These are phyloP conservation scores for Aphrophora alni DNA, from an alignment of 2,888 invertebrate species.

Conservation along the genomic window DNA sequence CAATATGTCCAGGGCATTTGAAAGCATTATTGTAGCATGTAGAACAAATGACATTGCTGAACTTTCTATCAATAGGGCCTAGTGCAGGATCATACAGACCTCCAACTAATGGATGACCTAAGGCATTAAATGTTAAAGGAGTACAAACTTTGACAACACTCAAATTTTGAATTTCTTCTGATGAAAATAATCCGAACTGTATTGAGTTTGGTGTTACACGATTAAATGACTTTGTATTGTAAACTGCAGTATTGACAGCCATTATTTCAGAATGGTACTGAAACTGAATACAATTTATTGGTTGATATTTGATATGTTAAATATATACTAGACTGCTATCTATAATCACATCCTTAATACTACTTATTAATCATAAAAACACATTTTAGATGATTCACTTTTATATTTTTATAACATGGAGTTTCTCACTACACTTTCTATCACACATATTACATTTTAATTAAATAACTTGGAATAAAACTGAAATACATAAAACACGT, in stretches of 20 bases:
- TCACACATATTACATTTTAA: too few species aligned
- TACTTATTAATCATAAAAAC: too few species aligned
- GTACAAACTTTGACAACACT: slow-evolving; percentile 84
- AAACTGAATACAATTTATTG: too few species aligned
- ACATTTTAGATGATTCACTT: too few species aligned
- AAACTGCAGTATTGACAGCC: neutral
- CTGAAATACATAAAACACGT: too few species aligned
- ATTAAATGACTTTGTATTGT: neutral
- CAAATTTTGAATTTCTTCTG: slow-evolving; percentile 77
- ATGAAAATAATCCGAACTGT: slow-evolving; percentile 74
- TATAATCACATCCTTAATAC: too few species aligned
- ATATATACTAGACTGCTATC: too few species aligned
- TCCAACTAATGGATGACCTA: slow-evolving; percentile 81
- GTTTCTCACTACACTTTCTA: too few species aligned
- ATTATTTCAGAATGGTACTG: too few species aligned
- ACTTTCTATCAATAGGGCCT: slow-evolving; percentile 70
- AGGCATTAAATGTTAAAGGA: slow-evolving; percentile 76
- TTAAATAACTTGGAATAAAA: too few species aligned
- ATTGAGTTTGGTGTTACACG: slow-evolving; percentile 54
- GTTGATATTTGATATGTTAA: too few species aligned
- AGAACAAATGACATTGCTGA: slow-evolving; percentile 68
- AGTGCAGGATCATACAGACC: slow-evolving; percentile 91
- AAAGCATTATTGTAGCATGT: slow-evolving; percentile 75
- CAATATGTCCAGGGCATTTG: slow-evolving; percentile 91
- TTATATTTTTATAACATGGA: too few species aligned